Conservation (phyloP, 1,140 invertebrate species). For the Popillia japonica region DNA sequence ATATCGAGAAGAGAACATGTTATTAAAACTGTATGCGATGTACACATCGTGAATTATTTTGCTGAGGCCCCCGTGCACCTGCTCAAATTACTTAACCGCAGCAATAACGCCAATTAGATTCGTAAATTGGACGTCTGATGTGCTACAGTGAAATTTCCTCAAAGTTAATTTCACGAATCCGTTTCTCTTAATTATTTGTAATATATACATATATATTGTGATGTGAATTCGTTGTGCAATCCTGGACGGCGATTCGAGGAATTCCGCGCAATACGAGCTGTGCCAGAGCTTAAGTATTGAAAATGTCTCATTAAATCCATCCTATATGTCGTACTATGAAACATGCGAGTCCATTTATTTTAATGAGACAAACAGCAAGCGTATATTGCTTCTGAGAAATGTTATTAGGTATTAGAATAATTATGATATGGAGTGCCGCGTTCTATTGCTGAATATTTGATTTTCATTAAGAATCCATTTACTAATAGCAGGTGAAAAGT, state of each 20-base stretch:
- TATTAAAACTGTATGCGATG: slow-evolving; percentile 2
- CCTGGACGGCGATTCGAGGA: background rate
- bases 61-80: background rate
- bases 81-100: slow-evolving; percentile 1
- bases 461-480: too few relatives aligned
- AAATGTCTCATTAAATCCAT: background rate
- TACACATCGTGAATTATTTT: slow-evolving; percentile 11
- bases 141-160: background rate
- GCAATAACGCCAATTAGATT: background rate
- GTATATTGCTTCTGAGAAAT: background rate
- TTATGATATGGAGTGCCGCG: too few relatives aligned
- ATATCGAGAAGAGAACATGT: slow-evolving; percentile 5
- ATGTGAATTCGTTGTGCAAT: background rate
- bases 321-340: background rate
- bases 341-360: background rate
- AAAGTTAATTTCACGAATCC: background rate
- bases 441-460: too few relatives aligned
- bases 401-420: too few relatives aligned
- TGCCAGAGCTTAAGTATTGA: background rate
- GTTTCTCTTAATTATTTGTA: background rate
- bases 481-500: too few relatives aligned
- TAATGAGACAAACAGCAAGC: background rate
- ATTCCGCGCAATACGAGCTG: background rate
- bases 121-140: background rate
- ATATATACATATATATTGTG: background rate